These are phyloP conservation scores for Papilio polyxenes DNA, from an alignment of 1,140 invertebrate species.

Conservation along the genomic window DNA sequence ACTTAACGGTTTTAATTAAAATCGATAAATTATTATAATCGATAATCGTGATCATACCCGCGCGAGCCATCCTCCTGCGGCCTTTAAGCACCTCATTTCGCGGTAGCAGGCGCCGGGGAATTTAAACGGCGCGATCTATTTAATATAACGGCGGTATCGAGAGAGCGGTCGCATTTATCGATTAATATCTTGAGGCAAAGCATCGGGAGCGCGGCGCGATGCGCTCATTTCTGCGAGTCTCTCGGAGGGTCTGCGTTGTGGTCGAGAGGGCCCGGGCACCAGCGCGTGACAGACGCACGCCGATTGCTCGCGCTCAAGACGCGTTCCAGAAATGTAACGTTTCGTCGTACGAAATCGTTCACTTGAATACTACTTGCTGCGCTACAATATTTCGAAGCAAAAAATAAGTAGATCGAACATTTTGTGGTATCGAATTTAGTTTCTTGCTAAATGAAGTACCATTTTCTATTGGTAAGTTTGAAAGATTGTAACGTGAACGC, in stretches of 20 bases:
- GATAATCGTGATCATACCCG: constrained; percentile 67
- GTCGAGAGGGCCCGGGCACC: constrained; percentile 74
- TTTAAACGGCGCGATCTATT: constrained; percentile 52
- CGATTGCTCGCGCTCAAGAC: constrained; percentile 74
- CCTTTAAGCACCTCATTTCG: constrained; percentile 77
- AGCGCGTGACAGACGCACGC: constrained; percentile 73
- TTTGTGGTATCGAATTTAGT: constrained; percentile 1
- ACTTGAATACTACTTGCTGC: constrained; percentile 48
- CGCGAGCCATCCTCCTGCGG: constrained; percentile 74
- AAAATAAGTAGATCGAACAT: constrained; percentile 15
- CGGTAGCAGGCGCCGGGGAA: constrained; percentile 48
- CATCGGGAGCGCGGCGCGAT: constrained; percentile 61
- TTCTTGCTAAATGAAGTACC: background rate
- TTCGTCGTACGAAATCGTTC: constrained; percentile 49
- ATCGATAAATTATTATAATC: background rate
- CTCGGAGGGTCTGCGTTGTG: constrained; percentile 72
- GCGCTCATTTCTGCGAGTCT: constrained; percentile 71
- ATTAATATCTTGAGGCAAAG: constrained; percentile 63
- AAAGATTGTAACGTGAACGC: constrained; percentile 40
- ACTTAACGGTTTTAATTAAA: constrained; percentile 8
- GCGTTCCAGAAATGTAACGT: constrained; percentile 63
- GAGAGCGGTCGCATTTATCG: constrained; percentile 68
- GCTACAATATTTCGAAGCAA: constrained; percentile 43
- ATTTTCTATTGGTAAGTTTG: constrained; percentile 36
- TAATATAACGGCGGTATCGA: constrained; percentile 57